A percentile compares a stretch with the other conserved stretches of the same genome.
Evolutionary conservation across 2,797 vertebrate genomes (phyloP).

Genomic region (Oryzias dopingdopingensis): DNA sequence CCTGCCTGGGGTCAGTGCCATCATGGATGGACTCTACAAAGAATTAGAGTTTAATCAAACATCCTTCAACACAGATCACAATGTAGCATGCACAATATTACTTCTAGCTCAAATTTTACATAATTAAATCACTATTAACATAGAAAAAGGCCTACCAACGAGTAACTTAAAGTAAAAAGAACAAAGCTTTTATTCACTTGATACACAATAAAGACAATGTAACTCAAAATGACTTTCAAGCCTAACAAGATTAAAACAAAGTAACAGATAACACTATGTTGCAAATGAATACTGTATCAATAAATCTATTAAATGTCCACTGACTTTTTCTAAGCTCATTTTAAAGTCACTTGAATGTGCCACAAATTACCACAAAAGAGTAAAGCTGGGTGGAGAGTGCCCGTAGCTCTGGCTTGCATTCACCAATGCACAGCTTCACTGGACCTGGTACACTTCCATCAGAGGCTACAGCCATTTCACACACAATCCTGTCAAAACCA

Average conservation of each 20-base stretch:
- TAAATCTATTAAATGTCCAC: too few relatives aligned
- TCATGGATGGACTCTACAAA: conserved; percentile 83
- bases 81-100: conserved; percentile 2
- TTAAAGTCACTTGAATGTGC: neutral
- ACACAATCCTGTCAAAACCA: conserved; percentile 85
- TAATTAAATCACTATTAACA: too few relatives aligned
- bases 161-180: too few relatives aligned
- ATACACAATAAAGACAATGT: too few relatives aligned
- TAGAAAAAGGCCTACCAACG: too few relatives aligned
- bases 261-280: too few relatives aligned
- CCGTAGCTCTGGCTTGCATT: conserved; percentile 90
- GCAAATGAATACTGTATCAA: too few relatives aligned
- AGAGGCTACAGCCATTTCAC: conserved; percentile 88
- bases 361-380: conserved; percentile 86
- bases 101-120: neutral
- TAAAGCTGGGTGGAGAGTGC: conserved; percentile 88
- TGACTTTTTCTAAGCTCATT: conserved; percentile 4
- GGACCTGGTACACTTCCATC: conserved; percentile 82
- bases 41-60: neutral
- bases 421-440: conserved; percentile 89
- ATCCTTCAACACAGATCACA: conserved; percentile 18
- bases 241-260: too few relatives aligned
- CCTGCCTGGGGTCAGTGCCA: conserved; percentile 83
- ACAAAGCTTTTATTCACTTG: too few relatives aligned
- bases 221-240: too few relatives aligned